Evolutionary conservation across 2,797 vertebrate species (phyloP), one percentile per base, ranked within the genome.

Genomic region (Coilia nasus): DNA sequence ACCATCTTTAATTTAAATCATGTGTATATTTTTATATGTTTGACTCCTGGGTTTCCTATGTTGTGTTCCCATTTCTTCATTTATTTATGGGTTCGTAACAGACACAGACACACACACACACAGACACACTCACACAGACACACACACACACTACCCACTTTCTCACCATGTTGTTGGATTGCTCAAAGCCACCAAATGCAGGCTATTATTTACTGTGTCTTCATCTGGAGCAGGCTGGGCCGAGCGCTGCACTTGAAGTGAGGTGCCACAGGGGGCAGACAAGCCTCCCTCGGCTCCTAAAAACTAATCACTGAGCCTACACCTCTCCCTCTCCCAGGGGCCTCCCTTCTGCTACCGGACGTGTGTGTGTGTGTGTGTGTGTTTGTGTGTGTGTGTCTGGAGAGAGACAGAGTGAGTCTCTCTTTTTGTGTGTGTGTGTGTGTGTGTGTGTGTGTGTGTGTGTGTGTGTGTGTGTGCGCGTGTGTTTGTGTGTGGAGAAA

Each of bases 121-220:
- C 67, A 41, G 3, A 71, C 64, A 71, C 25, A 41, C 67, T 35
- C 28, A 62, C 21, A 62, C 60, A 67, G 23, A 31, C 62, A 28
- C 62, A 64, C 62, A 25, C 62, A 64, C 23, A 67, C 62, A 67
- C 62, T 19, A 25, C 25, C 25, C 62, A 25, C 25, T 67, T 28
- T 54, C 91, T 92, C 90, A 85, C 88, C 60, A 87, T 91, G 83
- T 88, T 89, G 91, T 92, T 92, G 93, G 91, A 92, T 88, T 88
- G 88, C 87, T 92, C 84, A 85, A 85, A 85, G 89, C 87, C 85
- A 87, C 86, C 87, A 83, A 86, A 87, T 88, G 88, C 60, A 71
- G 83, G 87, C 88, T 89, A 89, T 93, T 90, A 93, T 90, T 93
- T 91, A 91, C 87, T 78, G 83, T 28, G 50, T 84, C 88, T 80